Base-by-base conservation (phyloP, 2,113 vertebrate species). In the Centropus bengalensis region DNA sequence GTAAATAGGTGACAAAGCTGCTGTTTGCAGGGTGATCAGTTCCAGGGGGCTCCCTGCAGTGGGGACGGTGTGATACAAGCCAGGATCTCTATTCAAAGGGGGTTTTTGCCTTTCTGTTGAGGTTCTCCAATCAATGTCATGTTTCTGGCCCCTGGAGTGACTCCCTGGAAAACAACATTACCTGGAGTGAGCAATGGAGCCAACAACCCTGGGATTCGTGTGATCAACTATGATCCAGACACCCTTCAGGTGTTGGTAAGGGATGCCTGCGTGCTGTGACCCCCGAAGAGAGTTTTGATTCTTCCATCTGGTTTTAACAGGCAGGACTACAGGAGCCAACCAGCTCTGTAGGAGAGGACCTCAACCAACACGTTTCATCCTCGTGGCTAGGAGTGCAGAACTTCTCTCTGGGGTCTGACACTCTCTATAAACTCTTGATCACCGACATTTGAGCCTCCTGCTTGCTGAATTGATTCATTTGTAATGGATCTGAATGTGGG, bases 131-230 rank as follows among this genome's bases (percentile, higher is more conserved):
- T 99, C 90, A 98, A 96, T 27, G 93, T 98, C 38, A 99, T 99
- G 98, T 99, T 99, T 96, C 97, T 99, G 87, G 97, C 98, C 45
- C 99, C 99, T 19, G 99, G 98, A 36, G 98, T 99, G 89, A 98
- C 98, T 40, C 99, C 99, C 1, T 99, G 99, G 99, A 98, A 99
- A 95, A 99, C 99, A 70, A 99, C 99, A 0, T 96, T 99, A 51
- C 98, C 99, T 33, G 99, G 99, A 54, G 99, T 99, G 19, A 79
- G 71, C 54, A 97, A 99, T 8, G 99, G 99, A 47, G 98, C 99
- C 78, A 99, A 99, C 97, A 99, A 99, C 87, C 99, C 99, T 71
- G 99, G 98, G 27, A 99, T 99, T 66, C 98, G 99, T 10, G 74
- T 99, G 68, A 96, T 99, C 21, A 58, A 98, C 73, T 99, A 99